Percentiles rank a stretch among this genome's conserved stretches.
These are phyloP conservation scores for Pseudochromis fuscus DNA, from an alignment of 2,797 vertebrate genomes.

Conservation along the genomic window DNA sequence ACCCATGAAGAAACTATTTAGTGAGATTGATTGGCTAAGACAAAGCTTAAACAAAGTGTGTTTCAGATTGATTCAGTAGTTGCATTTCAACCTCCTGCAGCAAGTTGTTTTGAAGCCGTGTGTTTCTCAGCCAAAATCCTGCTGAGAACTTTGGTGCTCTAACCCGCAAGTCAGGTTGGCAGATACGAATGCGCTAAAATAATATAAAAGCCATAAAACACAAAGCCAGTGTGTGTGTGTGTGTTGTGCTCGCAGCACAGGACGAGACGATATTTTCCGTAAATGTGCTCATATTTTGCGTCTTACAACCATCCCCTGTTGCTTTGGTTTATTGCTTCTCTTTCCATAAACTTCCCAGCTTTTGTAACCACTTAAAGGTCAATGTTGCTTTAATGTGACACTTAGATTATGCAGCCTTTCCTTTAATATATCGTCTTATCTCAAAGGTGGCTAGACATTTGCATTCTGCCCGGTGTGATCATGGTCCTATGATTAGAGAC, in stretches of 20 bases:
- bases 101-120: slow-evolving; percentile 32
- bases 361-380: slow-evolving; percentile 55
- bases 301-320: slow-evolving; percentile 40
- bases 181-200: slow-evolving; percentile 15
- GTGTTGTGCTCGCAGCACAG: slow-evolving; percentile 12
- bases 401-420: slow-evolving; percentile 32
- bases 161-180: slow-evolving; percentile 24
- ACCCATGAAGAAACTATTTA: neutral
- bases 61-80: slow-evolving; percentile 4
- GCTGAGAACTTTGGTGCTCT: slow-evolving; percentile 14
- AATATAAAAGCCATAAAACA: slow-evolving; percentile 33
- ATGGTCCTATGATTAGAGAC: slow-evolving; percentile 29
- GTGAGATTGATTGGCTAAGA: slow-evolving; percentile 6
- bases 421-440: slow-evolving; percentile 42
- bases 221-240: slow-evolving; percentile 31
- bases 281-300: slow-evolving; percentile 26
- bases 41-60: neutral
- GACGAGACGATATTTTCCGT: slow-evolving; percentile 30
- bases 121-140: slow-evolving; percentile 23
- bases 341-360: slow-evolving; percentile 49
- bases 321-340: slow-evolving; percentile 50
- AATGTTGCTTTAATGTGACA: slow-evolving; percentile 52
- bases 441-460: slow-evolving; percentile 36
- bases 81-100: slow-evolving; percentile 15
- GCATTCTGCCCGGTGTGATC: slow-evolving; percentile 34